Evolutionary conservation across 2,113 vertebrate species (phyloP).

Genomic region (Neofelis nebulosa): DNA sequence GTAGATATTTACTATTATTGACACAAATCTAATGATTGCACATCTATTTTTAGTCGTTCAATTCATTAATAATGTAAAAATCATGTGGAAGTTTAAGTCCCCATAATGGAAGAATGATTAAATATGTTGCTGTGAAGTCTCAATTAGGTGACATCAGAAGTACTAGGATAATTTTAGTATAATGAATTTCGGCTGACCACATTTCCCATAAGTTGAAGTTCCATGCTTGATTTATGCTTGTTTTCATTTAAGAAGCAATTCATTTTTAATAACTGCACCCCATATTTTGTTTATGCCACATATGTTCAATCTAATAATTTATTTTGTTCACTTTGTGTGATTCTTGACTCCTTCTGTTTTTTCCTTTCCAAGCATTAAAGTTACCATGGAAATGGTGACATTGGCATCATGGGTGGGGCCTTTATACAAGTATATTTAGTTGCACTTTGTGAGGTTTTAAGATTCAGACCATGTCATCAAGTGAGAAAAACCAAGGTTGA

Average conservation of each 20-base stretch:
- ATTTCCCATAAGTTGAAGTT: conserved; percentile 50
- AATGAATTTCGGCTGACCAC: conserved; percentile 46
- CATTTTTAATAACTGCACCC: conserved; percentile 74
- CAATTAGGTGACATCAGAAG: background rate
- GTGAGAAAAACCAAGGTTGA: conserved; percentile 64
- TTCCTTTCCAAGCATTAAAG: conserved; percentile 62
- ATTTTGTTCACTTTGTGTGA: conserved; percentile 78
- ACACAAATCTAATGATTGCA: background rate
- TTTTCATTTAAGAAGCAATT: conserved; percentile 68
- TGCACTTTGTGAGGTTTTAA: conserved; percentile 59
- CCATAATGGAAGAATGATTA: background rate
- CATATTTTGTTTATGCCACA: conserved; percentile 81
- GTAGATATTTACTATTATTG: background rate
- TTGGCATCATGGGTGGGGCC: conserved; percentile 15
- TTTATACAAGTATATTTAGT: conserved; percentile 21
- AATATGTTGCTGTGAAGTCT: background rate
- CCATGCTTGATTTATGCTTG: conserved; percentile 64
- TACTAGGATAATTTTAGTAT: background rate
- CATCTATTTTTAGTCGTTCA: background rate
- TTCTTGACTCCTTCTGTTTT: conserved; percentile 74
- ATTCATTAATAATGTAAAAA: conserved; percentile 31
- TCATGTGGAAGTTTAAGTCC: background rate
- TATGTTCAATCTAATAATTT: conserved; percentile 80
- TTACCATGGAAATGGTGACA: conserved; percentile 77
- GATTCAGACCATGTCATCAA: conserved; percentile 52